These are phyloP conservation scores for Betta splendens DNA, from an alignment of 2,797 vertebrate genomes.

Conservation along the genomic window DNA sequence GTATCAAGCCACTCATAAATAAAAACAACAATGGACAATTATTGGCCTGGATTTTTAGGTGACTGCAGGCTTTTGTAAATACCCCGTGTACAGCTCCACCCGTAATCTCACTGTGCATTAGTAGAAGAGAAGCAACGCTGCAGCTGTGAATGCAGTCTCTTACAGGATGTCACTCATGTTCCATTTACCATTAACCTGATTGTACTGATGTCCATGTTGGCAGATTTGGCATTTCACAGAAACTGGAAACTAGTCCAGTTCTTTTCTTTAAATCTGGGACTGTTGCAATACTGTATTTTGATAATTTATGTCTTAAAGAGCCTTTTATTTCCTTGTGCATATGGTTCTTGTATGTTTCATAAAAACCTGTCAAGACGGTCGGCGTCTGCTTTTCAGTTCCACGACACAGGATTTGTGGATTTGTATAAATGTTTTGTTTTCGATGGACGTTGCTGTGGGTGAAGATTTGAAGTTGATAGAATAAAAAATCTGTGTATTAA, in stretches of 20 bases:
- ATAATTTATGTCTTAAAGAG: constrained; percentile 79
- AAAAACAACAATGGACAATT: no score
- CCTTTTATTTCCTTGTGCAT: constrained; percentile 89
- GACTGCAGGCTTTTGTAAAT: constrained; percentile 64
- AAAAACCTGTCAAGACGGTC: constrained; percentile 78
- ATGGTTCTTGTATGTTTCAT: constrained; percentile 85
- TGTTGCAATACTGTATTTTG: constrained; percentile 95
- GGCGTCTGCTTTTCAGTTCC: constrained; percentile 84
- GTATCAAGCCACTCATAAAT: no score
- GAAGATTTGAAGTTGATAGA: constrained; percentile 76
- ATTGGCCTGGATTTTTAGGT: no score
- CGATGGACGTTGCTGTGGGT: constrained; percentile 89
- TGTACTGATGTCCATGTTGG: constrained; percentile 56
- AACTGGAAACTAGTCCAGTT: constrained; percentile 45
- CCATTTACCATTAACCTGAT: constrained; percentile 45
- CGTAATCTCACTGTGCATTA: constrained; percentile 55
- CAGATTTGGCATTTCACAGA: constrained; percentile 43
- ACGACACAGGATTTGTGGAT: constrained; percentile 86
- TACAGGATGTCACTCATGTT: constrained; percentile 41
- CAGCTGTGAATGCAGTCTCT: constrained; percentile 45
- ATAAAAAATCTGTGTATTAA: constrained; percentile 80
- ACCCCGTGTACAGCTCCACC: constrained; percentile 58
- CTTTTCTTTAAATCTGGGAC: constrained; percentile 86
- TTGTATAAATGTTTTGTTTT: constrained; percentile 97
- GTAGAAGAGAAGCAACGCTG: constrained; percentile 19